These are phyloP conservation scores for Watsonalla cultraria DNA, from an alignment of 2,888 invertebrate species.

Conservation along the genomic window DNA sequence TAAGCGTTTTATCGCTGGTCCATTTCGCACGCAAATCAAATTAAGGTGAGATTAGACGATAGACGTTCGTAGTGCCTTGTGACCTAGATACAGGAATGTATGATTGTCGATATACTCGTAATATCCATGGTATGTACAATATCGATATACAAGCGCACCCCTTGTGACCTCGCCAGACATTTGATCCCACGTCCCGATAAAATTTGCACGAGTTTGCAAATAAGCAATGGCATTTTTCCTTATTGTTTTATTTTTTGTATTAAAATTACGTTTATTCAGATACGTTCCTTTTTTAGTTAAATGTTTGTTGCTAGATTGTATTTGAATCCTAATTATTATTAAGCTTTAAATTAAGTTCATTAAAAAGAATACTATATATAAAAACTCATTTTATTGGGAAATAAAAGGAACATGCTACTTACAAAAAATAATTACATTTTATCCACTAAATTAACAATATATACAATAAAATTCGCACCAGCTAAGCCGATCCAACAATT, in stretches of 20 bases:
- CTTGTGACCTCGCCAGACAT: neutral
- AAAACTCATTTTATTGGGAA: no score
- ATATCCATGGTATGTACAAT: constrained; percentile 5
- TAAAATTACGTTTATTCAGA: neutral
- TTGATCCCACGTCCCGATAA: constrained; percentile 1
- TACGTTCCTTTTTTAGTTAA: no score
- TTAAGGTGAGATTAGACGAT: constrained; percentile 58
- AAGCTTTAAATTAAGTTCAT: no score
- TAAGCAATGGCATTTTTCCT: neutral
- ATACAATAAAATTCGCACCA: no score
- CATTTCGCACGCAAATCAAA: constrained; percentile 68
- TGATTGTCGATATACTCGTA: constrained; percentile 16
- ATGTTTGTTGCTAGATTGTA: no score
- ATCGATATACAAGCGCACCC: constrained; percentile 18
- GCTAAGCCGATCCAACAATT: no score
- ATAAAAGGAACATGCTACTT: no score
- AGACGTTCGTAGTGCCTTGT: constrained; percentile 40
- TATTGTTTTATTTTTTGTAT: neutral
- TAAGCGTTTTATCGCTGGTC: constrained; percentile 64
- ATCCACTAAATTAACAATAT: no score
- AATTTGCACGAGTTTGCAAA: constrained; percentile 1
- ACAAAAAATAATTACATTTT: no score
- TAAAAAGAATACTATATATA: no score
- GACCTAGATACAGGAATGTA: constrained; percentile 38
- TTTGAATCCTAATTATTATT: no score